These are phyloP conservation scores for Mycogona germanica DNA, from an alignment of 2,888 invertebrate species.

Conservation along the genomic window DNA sequence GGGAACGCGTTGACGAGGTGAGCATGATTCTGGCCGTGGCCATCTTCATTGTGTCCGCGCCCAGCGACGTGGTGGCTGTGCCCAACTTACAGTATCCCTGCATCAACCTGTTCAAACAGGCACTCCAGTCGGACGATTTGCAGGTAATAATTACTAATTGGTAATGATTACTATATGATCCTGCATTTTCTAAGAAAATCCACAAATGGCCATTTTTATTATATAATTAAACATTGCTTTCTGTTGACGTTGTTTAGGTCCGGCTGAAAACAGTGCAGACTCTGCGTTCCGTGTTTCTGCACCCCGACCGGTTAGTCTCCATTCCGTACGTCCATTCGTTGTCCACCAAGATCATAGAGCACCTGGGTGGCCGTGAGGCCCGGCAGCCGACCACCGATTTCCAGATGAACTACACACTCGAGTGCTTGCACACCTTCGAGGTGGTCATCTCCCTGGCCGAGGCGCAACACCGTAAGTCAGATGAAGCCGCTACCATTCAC, in stretches of 20 bases:
- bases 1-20: conserved; percentile 49
- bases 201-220: conserved; percentile 44
- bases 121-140: conserved; percentile 36
- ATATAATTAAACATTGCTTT: conserved; percentile 33
- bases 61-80: conserved; percentile 58
- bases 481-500: no score
- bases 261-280: conserved; percentile 64
- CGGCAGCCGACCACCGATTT: conserved; percentile 48
- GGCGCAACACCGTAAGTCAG: conserved; percentile 53
- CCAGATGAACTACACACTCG: conserved; percentile 57
- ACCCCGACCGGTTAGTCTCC: conserved; percentile 53
- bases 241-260: conserved; percentile 19
- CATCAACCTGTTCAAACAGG: conserved; percentile 81
- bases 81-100: conserved; percentile 80
- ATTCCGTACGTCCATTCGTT: conserved; percentile 69
- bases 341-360: conserved; percentile 64
- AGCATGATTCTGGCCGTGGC: conserved; percentile 79
- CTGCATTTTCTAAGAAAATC: conserved; percentile 39
- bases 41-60: conserved; percentile 73
- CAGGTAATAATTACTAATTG: conserved; percentile 25
- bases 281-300: conserved; percentile 59
- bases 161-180: no score
- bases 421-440: conserved; percentile 61
- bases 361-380: conserved; percentile 50
- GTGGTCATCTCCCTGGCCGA: conserved; percentile 58